These are phyloP conservation scores for Troides oblongomaculatus DNA, from an alignment of 2,888 invertebrate genomes.

Conservation along the genomic window DNA sequence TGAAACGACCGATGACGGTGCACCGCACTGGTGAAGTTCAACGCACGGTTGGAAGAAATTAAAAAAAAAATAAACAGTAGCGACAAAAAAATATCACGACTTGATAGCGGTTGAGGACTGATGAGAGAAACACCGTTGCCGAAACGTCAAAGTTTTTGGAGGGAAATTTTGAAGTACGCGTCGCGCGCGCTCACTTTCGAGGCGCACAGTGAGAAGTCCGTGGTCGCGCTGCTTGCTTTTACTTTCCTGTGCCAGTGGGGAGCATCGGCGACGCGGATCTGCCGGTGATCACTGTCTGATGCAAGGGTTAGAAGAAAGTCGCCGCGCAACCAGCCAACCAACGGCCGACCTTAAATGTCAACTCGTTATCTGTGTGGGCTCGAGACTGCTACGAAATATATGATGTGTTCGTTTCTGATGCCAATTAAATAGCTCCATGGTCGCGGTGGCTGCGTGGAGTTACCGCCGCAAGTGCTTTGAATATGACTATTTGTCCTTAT, in stretches of 20 bases:
- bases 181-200: constrained; percentile 68
- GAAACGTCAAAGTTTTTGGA: constrained; percentile 49
- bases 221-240: constrained; percentile 63
- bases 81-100: constrained; percentile 24
- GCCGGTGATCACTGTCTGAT: constrained; percentile 40
- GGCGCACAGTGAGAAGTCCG: constrained; percentile 63
- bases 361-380: constrained; percentile 22
- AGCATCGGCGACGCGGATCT: constrained; percentile 44
- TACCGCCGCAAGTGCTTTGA: too few species aligned
- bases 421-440: constrained; percentile 9
- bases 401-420: neutral
- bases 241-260: constrained; percentile 76
- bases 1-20: constrained; percentile 58
- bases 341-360: constrained; percentile 35
- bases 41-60: constrained; percentile 48
- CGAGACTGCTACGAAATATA: constrained; percentile 11
- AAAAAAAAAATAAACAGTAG: constrained; percentile 36
- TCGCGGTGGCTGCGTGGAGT: too few species aligned
- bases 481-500: too few species aligned
- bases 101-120: constrained; percentile 40
- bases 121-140: constrained; percentile 8
- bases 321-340: constrained; percentile 25
- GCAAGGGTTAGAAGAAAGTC: constrained; percentile 31
- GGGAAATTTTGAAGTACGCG: constrained; percentile 59
- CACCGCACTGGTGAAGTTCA: constrained; percentile 66